phyloP scores from a whole-genome alignment of 2,888 invertebrate species.

The Apamea epomidion region DNA sequence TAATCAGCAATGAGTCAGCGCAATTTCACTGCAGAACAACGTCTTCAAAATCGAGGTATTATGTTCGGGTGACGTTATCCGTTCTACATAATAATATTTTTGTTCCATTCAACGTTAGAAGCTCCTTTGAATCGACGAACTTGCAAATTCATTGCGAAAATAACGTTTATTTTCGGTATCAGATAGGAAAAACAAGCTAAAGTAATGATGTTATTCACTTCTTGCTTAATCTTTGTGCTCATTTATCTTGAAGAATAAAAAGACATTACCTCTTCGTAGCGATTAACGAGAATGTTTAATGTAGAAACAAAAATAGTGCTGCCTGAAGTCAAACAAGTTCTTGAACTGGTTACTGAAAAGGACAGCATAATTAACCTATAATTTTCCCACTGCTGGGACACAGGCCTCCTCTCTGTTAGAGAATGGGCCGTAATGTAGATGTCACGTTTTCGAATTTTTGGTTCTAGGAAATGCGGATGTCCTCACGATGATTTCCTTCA shows the following conservation, averaged over 20 bases:
- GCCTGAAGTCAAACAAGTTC: neutral
- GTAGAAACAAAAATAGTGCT: neutral
- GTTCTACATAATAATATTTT: conserved; percentile 39
- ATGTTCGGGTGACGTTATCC: conserved; percentile 14
- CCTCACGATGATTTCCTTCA: too few species aligned
- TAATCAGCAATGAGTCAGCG: conserved; percentile 9
- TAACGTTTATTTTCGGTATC: conserved; percentile 40
- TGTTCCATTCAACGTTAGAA: conserved; percentile 21
- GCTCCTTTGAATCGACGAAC: conserved; percentile 35
- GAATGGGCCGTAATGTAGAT: too few species aligned
- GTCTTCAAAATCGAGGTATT: neutral
- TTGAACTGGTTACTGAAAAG: neutral
- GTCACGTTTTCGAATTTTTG: too few species aligned
- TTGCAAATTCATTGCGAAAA: conserved; percentile 50
- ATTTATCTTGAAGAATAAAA: neutral
- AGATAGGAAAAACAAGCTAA: conserved; percentile 31
- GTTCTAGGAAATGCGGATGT: too few species aligned
- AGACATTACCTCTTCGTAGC: neutral
- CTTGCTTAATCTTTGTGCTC: conserved; percentile 7
- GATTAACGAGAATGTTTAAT: neutral
- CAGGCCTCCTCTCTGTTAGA: too few species aligned
- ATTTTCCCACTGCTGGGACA: too few species aligned
- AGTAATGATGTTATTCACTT: conserved; percentile 19
- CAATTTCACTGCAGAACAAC: conserved; percentile 11
- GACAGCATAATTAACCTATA: too few species aligned